Conservation (phyloP, 2,888 invertebrate genomes). For the Melinopterus prodromus region DNA sequence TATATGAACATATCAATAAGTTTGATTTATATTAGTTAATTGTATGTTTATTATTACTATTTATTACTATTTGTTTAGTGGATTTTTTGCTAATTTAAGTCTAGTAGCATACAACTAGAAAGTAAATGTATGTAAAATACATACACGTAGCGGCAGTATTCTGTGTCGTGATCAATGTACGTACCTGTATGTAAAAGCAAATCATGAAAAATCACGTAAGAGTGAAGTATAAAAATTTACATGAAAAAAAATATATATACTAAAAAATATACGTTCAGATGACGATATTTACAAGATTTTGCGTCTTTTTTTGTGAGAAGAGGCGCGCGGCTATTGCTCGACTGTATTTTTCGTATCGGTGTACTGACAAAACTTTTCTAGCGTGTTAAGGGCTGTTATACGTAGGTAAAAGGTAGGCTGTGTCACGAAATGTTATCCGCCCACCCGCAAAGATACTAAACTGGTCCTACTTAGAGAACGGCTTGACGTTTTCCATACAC, state of each 20-base stretch:
- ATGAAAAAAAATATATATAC: not conserved
- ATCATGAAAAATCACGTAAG: not conserved
- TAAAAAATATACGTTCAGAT: not conserved
- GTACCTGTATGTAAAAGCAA: not conserved
- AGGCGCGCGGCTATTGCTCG: not conserved
- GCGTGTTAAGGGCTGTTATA: not conserved
- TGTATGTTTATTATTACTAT: too few species aligned
- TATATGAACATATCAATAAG: too few species aligned
- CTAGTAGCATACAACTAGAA: too few species aligned
- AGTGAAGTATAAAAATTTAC: not conserved
- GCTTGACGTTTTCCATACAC: too few species aligned
- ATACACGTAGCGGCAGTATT: not conserved
- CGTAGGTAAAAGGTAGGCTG: not conserved
- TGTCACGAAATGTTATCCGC: too few species aligned
- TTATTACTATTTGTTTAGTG: too few species aligned
- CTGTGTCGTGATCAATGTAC: not conserved
- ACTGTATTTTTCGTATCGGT: not conserved
- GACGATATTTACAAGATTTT: not conserved
- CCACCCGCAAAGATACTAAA: too few species aligned
- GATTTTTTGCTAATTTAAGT: too few species aligned
- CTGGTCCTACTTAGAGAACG: too few species aligned
- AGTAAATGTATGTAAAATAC: too few species aligned
- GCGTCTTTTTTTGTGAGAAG: not conserved
- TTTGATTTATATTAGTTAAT: too few species aligned
- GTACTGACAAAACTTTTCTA: not conserved